Conservation (phyloP, 2,888 invertebrate species). For the Sialis fuliginosa region DNA sequence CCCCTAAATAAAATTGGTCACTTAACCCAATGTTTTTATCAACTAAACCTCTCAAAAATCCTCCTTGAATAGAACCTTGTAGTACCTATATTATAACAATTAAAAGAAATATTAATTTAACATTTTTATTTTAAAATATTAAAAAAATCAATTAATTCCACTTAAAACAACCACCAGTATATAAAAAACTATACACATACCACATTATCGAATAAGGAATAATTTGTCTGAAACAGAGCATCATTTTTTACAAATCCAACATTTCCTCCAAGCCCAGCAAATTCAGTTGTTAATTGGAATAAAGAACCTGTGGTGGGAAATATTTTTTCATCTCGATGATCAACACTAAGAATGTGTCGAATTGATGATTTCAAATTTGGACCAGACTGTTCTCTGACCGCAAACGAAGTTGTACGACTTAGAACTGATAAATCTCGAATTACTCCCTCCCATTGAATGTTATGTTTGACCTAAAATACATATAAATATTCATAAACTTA, state of each 20-base stretch:
- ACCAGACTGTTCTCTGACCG: conserved; percentile 76
- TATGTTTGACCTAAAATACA: conserved; percentile 49
- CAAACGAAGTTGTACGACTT: conserved; percentile 59
- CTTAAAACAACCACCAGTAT: background rate
- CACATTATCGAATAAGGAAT: conserved; percentile 39
- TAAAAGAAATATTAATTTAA: conserved; percentile 7
- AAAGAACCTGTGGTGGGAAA: conserved; percentile 62
- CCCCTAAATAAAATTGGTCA: conserved; percentile 76
- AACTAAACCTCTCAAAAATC: conserved; percentile 44
- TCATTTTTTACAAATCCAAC: conserved; percentile 80
- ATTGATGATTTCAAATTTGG: conserved; percentile 78
- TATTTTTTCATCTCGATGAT: conserved; percentile 61
- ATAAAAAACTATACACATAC: conserved; percentile 19
- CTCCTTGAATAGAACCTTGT: conserved; percentile 49
- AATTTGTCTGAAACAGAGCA: conserved; percentile 49
- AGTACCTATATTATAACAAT: conserved; percentile 36
- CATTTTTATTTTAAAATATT: conserved; percentile 9
- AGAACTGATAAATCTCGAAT: conserved; percentile 64
- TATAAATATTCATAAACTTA: background rate
- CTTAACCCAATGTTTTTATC: conserved; percentile 42
- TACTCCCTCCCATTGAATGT: conserved; percentile 72
- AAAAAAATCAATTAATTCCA: background rate
- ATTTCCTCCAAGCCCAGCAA: conserved; percentile 81
- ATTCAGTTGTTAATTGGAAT: conserved; percentile 59
- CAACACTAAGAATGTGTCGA: conserved; percentile 60